These are phyloP conservation scores for Lordiphosa collinella DNA, from an alignment of 1,140 invertebrate genomes.

Conservation along the genomic window DNA sequence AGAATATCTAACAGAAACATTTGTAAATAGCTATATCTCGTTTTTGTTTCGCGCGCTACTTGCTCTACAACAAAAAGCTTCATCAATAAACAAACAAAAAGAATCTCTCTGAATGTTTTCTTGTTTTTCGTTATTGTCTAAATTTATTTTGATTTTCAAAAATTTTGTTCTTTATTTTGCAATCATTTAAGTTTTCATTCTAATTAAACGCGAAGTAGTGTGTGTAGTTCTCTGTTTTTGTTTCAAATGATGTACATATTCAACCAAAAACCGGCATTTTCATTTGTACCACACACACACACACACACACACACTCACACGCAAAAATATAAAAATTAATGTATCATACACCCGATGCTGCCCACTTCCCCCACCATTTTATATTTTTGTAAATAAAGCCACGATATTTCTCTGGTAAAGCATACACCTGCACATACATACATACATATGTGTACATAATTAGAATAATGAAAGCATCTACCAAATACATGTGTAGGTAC, in stretches of 20 bases:
- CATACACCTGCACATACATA: constrained; percentile 7
- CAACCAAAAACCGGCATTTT: background rate
- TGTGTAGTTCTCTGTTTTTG: constrained; percentile 16
- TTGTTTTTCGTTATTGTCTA: constrained; percentile 1
- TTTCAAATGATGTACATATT: constrained; percentile 14
- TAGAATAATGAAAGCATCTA: background rate
- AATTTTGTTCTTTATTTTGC: constrained; percentile 8
- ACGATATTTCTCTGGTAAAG: constrained; percentile 35
- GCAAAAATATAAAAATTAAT: background rate
- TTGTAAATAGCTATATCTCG: too few species aligned
- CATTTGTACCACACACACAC: background rate
- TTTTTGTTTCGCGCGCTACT: too few species aligned
- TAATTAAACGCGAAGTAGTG: constrained; percentile 12
- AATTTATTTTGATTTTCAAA: constrained; percentile 6
- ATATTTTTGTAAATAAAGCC: constrained; percentile 45
- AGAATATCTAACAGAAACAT: too few species aligned
- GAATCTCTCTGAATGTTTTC: constrained; percentile 1
- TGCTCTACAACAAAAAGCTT: too few species aligned
- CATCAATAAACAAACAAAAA: background rate
- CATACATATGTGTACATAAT: constrained; percentile 1
- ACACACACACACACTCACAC: background rate
- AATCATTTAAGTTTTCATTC: background rate
- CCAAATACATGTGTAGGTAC: constrained; percentile 10
- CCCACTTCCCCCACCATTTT: constrained; percentile 18
- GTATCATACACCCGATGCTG: constrained; percentile 15